Base-by-base conservation (phyloP, 2,888 invertebrate species). In the Anthophora plumipes region DNA sequence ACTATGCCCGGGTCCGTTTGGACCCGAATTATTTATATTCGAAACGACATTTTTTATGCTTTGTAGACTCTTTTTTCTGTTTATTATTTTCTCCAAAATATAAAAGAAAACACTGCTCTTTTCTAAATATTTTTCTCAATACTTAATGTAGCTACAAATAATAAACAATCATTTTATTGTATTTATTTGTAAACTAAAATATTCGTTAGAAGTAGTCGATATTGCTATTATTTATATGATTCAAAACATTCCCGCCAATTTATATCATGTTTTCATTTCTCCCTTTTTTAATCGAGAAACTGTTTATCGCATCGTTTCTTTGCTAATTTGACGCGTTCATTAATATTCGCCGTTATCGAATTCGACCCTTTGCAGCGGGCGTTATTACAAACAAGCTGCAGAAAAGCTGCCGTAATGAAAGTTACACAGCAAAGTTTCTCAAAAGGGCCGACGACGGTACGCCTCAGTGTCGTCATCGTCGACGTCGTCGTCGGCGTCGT, bases 381-480 rank as follows among this genome's bases (percentile, higher is more conserved):
- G 46, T 46, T 46, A 63, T n/a, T 12, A 39, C 63, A 14, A 60
- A 50, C 50, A 68, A 68, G 37, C 55, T 17, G 8, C 1, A 14
- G 52, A 41, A 46, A 43, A 22, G 20, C 31, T 25, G 14, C 12
- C 1, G 17, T 55, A 72, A 55, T 39, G 43, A 72, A 72, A 72
- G 22, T 72, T 55, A 31, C 37, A 54, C n/a, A n/a, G 17, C 20
- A 22, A 71, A 63, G 63, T 71, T 50, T 54, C 12, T 11, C 14
- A 46, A 71, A 43, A 20, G 22, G 14, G 11, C 14, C 1, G 37
- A 22, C n/a, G 0, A 11, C 31, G 31, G 14, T 8, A 8, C 31
- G 31, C 31, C 31, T 17, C 17, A 4, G 14, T 8, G 11, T 9
- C 31, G 55, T 9, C 1, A 17, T 37, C 22, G 43, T n/a, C 31